Conservation (phyloP, 2,888 invertebrate genomes). For the Drosophila robusta region DNA sequence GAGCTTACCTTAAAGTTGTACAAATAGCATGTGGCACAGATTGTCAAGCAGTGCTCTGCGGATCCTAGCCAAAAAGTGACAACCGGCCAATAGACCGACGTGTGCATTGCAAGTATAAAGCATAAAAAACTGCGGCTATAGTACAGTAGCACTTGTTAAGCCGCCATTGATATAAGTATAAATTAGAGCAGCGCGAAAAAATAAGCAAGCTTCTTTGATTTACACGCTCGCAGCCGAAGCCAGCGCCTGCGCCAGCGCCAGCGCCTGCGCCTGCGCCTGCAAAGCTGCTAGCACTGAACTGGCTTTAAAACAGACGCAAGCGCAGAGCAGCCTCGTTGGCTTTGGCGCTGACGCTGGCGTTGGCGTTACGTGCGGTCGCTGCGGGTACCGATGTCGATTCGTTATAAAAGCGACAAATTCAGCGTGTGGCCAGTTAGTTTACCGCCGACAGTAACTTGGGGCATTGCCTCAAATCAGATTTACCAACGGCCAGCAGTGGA, state of each 20-base stretch:
- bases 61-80: conserved; percentile 73
- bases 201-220: conserved; percentile 71
- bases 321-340: conserved; percentile 13
- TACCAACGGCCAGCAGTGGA: conserved; percentile 31
- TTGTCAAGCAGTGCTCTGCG: conserved; percentile 38
- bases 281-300: conserved; percentile 40
- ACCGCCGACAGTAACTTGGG: conserved; percentile 70
- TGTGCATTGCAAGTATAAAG: conserved; percentile 23
- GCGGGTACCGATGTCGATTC: conserved; percentile 52
- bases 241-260: conserved; percentile 12
- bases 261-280: conserved; percentile 23
- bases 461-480: conserved; percentile 55
- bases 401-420: conserved; percentile 83
- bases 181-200: conserved; percentile 73
- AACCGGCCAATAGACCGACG: conserved; percentile 36
- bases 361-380: conserved; percentile 39
- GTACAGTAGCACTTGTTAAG: conserved; percentile 54
- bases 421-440: conserved; percentile 79
- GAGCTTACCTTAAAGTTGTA: conserved; percentile 27
- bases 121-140: conserved; percentile 32
- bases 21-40: conserved; percentile 55
- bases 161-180: conserved; percentile 26
- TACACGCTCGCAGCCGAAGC: conserved; percentile 53
- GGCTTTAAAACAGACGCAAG: conserved; percentile 45
- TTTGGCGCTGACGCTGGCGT: conserved; percentile 20